Percentiles rank a stretch among this genome's conserved stretches.
Conservation (phyloP, 2,797 vertebrate species). For the Rhodeus uyekii region DNA sequence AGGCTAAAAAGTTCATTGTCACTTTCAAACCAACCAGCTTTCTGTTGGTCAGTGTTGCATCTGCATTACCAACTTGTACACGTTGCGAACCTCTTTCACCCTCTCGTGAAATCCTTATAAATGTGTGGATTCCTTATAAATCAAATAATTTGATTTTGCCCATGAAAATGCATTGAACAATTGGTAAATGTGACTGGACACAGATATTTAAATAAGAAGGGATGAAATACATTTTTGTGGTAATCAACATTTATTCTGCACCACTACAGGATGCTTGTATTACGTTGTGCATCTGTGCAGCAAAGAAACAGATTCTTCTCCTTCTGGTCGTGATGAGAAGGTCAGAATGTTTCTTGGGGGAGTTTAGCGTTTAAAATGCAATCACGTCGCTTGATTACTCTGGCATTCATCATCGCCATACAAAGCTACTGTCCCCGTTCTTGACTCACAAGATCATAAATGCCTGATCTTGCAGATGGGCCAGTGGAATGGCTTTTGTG, state of each 20-base stretch:
- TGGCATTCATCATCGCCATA: conserved; percentile 68
- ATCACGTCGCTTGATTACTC: conserved; percentile 71
- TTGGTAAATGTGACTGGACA: neutral
- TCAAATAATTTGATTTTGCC: neutral
- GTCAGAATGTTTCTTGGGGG: conserved; percentile 57
- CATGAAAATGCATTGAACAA: neutral
- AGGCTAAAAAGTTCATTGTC: neutral
- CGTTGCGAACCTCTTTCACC: neutral
- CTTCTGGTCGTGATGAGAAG: conserved; percentile 49
- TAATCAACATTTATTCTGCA: neutral
- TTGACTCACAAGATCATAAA: conserved; percentile 62
- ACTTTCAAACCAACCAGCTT: neutral
- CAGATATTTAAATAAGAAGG: neutral
- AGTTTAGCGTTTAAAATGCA: conserved; percentile 57
- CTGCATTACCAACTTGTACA: neutral
- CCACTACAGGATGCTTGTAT: neutral
- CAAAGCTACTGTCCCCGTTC: conserved; percentile 53
- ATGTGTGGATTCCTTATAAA: neutral
- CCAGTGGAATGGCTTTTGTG: conserved; percentile 23
- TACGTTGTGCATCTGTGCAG: conserved; percentile 3
- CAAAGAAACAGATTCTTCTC: conserved; percentile 46
- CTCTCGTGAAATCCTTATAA: neutral
- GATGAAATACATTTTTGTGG: neutral
- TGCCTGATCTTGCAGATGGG: conserved; percentile 46
- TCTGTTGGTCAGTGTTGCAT: neutral